These are phyloP conservation scores for Deilephila elpenor DNA, from an alignment of 2,888 invertebrate genomes.

Conservation along the genomic window DNA sequence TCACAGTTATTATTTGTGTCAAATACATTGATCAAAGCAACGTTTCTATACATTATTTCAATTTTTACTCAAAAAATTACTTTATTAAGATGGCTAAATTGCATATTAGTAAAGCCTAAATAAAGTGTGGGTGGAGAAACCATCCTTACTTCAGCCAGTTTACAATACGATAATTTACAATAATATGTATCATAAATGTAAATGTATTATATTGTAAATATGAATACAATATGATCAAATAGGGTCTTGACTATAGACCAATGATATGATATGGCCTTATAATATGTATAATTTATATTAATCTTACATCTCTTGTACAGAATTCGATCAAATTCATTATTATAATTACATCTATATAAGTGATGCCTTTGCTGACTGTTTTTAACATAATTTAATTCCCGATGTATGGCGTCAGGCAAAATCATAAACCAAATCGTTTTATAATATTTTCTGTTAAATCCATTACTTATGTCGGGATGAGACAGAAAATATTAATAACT, in stretches of 20 bases:
- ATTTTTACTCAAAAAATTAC: background rate
- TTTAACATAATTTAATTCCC: background rate
- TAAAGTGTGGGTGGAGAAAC: too few relatives aligned
- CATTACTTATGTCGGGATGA: too few relatives aligned
- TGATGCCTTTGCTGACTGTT: too few relatives aligned
- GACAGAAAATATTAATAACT: background rate
- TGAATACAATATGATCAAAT: too few relatives aligned
- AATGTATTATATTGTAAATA: too few relatives aligned
- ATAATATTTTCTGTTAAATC: too few relatives aligned
- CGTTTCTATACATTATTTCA: background rate
- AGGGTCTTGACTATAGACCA: background rate
- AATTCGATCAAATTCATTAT: constrained; percentile 1
- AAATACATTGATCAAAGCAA: background rate
- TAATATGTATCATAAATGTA: too few relatives aligned
- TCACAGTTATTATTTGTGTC: constrained; percentile 7
- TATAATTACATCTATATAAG: background rate
- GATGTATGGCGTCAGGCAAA: too few relatives aligned
- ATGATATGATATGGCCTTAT: background rate
- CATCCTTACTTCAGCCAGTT: background rate
- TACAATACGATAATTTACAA: background rate
- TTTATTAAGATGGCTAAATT: background rate
- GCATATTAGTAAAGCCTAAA: too few relatives aligned
- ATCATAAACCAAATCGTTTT: too few relatives aligned
- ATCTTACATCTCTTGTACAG: background rate
- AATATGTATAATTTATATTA: background rate